Percentiles rank a stretch among this genome's conserved stretches.
Conservation (phyloP, 2,797 vertebrate genomes). For the Paedocypris micromegethes region DNA sequence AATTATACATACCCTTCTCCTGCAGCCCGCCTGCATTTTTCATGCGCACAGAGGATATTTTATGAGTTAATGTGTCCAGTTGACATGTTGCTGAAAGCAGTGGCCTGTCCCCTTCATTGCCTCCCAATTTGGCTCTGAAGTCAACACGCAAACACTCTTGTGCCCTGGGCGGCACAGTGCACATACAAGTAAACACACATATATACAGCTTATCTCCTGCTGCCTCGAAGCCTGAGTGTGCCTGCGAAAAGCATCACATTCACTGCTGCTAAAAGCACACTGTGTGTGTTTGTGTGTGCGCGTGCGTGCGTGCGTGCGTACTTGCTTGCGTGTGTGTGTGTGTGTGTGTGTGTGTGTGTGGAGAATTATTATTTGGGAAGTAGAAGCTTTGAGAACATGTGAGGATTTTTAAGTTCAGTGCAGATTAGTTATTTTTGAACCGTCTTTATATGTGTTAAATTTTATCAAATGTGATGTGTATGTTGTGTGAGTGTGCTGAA, state of each 20-base stretch:
- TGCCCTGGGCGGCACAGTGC: conserved; percentile 7
- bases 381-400: too few species aligned
- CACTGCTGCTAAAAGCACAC: conserved; percentile 28
- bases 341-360: too few species aligned
- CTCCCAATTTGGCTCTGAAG: conserved; percentile 39
- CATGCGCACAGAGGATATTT: conserved; percentile 66
- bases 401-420: too few species aligned
- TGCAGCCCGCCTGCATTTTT: conserved; percentile 70
- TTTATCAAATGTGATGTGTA: too few species aligned
- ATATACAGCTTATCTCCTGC: conserved; percentile 9
- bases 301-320: too few species aligned
- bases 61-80: conserved; percentile 75
- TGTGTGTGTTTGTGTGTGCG: conserved; percentile 1
- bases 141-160: conserved; percentile 33
- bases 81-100: conserved; percentile 70
- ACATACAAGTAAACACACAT: conserved; percentile 8
- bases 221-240: conserved; percentile 20
- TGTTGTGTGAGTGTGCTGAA: too few species aligned
- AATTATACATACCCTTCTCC: conserved; percentile 75
- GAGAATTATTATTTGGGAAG: too few species aligned
- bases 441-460: too few species aligned
- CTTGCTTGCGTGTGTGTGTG: too few species aligned
- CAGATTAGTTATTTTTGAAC: too few species aligned
- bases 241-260: conserved; percentile 23
- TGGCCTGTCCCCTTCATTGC: conserved; percentile 62